A percentile compares a stretch with the other conserved stretches of the same genome.
Conservation (phyloP, 2,888 invertebrate genomes). For the Epistrophe grossulariae region DNA sequence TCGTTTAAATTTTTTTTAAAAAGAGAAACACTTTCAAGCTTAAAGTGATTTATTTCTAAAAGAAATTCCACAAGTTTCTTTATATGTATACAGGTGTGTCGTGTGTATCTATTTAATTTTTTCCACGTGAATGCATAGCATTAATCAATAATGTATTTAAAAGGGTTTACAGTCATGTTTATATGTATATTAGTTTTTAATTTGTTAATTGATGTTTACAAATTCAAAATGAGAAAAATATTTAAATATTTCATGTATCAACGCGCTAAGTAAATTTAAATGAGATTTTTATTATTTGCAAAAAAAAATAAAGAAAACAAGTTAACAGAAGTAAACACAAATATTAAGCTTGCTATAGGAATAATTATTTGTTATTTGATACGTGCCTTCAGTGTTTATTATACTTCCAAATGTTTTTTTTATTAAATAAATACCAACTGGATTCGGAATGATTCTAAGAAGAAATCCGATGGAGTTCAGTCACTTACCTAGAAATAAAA, state of each 20-base stretch:
- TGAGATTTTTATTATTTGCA: conserved; percentile 29
- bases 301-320: neutral
- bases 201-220: conserved; percentile 41
- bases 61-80: neutral
- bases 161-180: conserved; percentile 18
- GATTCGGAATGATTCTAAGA: neutral
- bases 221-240: conserved; percentile 13
- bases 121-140: conserved; percentile 23
- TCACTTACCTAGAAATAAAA: conserved; percentile 37
- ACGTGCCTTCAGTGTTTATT: neutral
- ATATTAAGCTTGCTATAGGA: neutral
- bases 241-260: conserved; percentile 27
- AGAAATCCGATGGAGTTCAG: neutral
- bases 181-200: conserved; percentile 22
- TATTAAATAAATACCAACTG: neutral
- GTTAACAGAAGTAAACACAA: neutral
- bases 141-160: conserved; percentile 50
- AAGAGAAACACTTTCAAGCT: neutral
- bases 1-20: neutral
- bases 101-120: neutral
- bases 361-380: conserved; percentile 6
- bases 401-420: too few relatives aligned
- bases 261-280: conserved; percentile 8
- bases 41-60: neutral
- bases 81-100: neutral